Conservation (phyloP, 1,140 invertebrate genomes). For the Macrocentrus cingulum region DNA sequence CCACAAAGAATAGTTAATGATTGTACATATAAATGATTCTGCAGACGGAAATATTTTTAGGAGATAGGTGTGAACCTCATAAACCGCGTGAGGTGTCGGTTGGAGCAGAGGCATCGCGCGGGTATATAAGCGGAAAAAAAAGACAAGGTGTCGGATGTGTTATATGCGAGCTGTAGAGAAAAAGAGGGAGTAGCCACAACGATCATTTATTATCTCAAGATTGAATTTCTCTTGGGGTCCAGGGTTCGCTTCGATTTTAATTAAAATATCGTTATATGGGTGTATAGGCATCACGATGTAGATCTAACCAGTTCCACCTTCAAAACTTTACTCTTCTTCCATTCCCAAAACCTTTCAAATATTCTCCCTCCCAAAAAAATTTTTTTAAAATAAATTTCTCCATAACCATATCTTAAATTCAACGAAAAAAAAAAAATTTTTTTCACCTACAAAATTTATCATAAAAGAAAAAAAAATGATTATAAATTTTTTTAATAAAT, state of each 20-base stretch:
- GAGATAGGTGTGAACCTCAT: slow-evolving; percentile 57
- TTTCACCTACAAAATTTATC: no score
- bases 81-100: no score
- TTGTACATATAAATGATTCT: background rate
- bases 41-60: slow-evolving; percentile 8
- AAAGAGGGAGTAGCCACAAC: slow-evolving; percentile 52
- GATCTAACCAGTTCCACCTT: slow-evolving; percentile 40
- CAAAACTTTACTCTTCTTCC: slow-evolving; percentile 39
- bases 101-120: no score
- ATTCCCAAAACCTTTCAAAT: slow-evolving; percentile 27
- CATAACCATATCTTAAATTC: no score
- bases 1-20: background rate
- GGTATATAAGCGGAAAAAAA: no score
- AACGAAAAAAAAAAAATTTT: slow-evolving; percentile 22
- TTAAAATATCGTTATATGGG: slow-evolving; percentile 63
- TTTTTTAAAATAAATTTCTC: background rate
- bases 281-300: slow-evolving; percentile 58
- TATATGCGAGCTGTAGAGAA: slow-evolving; percentile 17
- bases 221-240: slow-evolving; percentile 58
- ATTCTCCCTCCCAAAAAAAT: slow-evolving; percentile 22
- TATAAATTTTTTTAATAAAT: no score
- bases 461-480: no score
- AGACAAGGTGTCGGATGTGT: slow-evolving; percentile 49
- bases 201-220: slow-evolving; percentile 62
- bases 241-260: slow-evolving; percentile 52